Conservation (phyloP, 2,888 invertebrate genomes). For the Cyrtodaria siliqua region DNA sequence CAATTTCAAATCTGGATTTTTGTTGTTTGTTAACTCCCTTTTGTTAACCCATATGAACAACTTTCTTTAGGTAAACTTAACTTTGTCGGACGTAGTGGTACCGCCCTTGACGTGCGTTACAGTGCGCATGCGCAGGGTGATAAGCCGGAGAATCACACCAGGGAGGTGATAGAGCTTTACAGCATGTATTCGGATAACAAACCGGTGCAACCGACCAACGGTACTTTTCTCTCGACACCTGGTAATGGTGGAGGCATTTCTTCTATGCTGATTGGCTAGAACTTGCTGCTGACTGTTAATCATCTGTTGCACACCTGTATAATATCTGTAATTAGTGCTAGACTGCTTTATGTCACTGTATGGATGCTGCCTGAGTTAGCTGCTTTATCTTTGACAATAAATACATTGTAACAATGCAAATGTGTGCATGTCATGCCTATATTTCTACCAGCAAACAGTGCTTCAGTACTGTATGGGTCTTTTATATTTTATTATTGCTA, state of each 20-base stretch:
- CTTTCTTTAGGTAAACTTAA: constrained; percentile 74
- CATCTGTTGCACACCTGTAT: too few species aligned
- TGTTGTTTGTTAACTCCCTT: neutral
- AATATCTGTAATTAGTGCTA: too few species aligned
- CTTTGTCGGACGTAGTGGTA: constrained; percentile 81
- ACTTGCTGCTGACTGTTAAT: too few species aligned
- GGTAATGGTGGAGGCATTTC: constrained; percentile 42
- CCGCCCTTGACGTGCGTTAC: constrained; percentile 78
- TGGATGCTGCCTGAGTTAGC: too few species aligned
- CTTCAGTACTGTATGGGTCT: too few species aligned
- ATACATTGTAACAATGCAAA: too few species aligned
- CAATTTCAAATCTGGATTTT: neutral
- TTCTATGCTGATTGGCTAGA: neutral
- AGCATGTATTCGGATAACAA: constrained; percentile 15
- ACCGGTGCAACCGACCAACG: neutral
- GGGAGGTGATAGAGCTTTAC: constrained; percentile 64
- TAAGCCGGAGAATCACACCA: constrained; percentile 76
- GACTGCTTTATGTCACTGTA: too few species aligned
- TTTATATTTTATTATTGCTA: too few species aligned
- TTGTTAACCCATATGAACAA: too few species aligned
- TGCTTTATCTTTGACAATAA: too few species aligned
- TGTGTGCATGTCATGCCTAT: too few species aligned
- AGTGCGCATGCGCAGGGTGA: constrained; percentile 77
- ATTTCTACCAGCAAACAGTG: too few species aligned
- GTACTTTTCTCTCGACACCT: constrained; percentile 14